Base-by-base conservation (phyloP, 2,797 vertebrate genomes). In the Chelonia mydas region DNA sequence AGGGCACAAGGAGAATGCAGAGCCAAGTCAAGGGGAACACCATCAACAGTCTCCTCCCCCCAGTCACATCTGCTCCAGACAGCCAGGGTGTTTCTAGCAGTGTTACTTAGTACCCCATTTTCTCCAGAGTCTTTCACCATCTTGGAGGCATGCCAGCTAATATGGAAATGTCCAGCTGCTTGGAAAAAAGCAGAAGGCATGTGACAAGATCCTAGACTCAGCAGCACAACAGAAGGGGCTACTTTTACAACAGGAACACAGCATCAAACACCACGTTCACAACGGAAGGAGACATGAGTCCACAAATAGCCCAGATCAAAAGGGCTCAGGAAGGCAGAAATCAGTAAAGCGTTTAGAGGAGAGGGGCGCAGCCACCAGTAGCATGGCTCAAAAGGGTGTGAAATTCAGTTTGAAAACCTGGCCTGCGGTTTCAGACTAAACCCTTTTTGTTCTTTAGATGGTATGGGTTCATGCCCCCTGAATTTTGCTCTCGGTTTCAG, bases 401-500 rank as follows among this genome's bases (percentile, higher is more conserved):
- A 59, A 94, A 2, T 16, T 51, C 59, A 0, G 6, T 25, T 31
- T 92, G 68, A 82, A 91, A 93, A 78, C 80, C 90, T 92, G 83
- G 47, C 45, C 94, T 96, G 97, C 0, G 91, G 96, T 97, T 97
- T 96, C 84, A 78, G 93, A 93, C 94, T 91, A 96, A 94, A 25
- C 47, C 41, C 51, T 89, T 91, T 92, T 86, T 41, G n/a, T 41
- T 41, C 82, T 87, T 90, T 55, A 91, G 28, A 84, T 80, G 85
- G 47, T 3, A 47, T 91, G 80, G 84, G 94, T 97, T 97, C 80
- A 3, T 97, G 96, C 33, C 94, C 96, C 94, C 90, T 82, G 31
- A 74, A 95, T 96, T 96, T 96, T 27, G 0, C 86, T 97, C 97
- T 97, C 95, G 25, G 93, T 97, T 97, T 97, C 96, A 81, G 77